Evolutionary conservation across 2,113 vertebrate species (phyloP), one percentile per base, ranked within the genome.

Genomic region (Sturnus vulgaris): DNA sequence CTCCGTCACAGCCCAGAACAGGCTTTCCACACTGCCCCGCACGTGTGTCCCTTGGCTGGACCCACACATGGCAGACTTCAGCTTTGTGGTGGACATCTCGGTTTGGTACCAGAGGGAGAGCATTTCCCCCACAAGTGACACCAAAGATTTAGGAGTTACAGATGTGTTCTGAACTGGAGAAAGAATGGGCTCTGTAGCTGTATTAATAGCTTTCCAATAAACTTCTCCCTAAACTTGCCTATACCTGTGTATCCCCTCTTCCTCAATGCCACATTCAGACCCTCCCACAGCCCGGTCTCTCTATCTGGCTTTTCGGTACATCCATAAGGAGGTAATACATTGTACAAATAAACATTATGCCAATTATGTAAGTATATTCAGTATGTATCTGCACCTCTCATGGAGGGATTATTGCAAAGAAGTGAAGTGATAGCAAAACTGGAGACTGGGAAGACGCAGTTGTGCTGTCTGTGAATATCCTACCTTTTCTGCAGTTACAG

Each of bases 31-130:
- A 2, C 30, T 12, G n/a, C 2, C 16, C 63, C 57, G 35, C 8
- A 12, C 4, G 0, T 3, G 1, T 3, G 37, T 20, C 44, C 60
- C 17, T 65, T 5, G 40, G 79, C 53, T 13, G 69, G 5, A 35
- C 10, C 17, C 1, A 2, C 33, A 31, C 1, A 0, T 1, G 9
- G 37, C 40, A 31, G 17, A 24, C 24, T 60, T 46, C 1, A 3
- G 20, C 20, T 46, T 24, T 10, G 25, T 6, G 40, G 40, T 1
- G 57, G 33, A 2, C 6, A 52, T 35, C 31, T 27, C 11, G 1
- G 12, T 15, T 56, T 56, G 25, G 40, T 8, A n/a, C 20, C 52
- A n/a, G 28, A 37, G 30, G 15, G n/a, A 65, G 27, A 60, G 31
- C 0, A 0, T 25, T 55, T 49, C 7, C 49, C 56, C 19, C 8